Conservation (phyloP, 2,888 invertebrate species). For the Euclidia mi region DNA sequence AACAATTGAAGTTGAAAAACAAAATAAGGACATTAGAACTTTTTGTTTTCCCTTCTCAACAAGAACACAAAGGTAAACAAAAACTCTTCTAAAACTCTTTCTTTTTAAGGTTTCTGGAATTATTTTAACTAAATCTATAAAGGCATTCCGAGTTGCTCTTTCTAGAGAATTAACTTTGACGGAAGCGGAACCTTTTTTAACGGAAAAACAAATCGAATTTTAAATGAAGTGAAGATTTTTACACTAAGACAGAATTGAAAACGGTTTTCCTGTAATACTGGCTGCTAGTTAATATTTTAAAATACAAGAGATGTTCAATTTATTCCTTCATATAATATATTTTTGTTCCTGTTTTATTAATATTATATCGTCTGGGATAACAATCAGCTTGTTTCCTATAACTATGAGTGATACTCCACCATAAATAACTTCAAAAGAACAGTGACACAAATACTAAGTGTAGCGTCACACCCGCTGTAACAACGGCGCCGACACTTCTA, state of each 20-base stretch:
- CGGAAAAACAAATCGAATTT: conserved; percentile 32
- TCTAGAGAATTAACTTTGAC: conserved; percentile 20
- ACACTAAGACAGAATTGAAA: neutral
- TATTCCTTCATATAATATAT: no score
- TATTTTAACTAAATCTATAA: conserved; percentile 14
- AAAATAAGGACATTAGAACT: conserved; percentile 5
- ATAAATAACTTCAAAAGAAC: no score
- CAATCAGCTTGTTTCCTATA: no score
- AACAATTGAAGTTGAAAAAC: conserved; percentile 10
- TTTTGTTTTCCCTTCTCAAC: conserved; percentile 23
- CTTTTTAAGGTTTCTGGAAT: conserved; percentile 7
- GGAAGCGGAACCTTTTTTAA: conserved; percentile 10
- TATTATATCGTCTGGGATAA: no score
- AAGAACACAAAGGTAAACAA: conserved; percentile 24
- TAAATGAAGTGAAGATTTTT: conserved; percentile 29
- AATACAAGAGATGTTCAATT: no score
- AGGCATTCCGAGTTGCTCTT: conserved; percentile 20
- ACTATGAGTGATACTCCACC: no score
- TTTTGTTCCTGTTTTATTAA: no score
- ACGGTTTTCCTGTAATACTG: neutral
- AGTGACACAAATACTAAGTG: no score
- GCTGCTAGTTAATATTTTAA: no score
- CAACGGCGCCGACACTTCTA: no score
- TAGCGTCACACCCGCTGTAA: no score
- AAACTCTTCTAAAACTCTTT: conserved; percentile 18